phyloP scores from a whole-genome alignment of 2,113 vertebrate species.

The Hemichromis elongatus region DNA sequence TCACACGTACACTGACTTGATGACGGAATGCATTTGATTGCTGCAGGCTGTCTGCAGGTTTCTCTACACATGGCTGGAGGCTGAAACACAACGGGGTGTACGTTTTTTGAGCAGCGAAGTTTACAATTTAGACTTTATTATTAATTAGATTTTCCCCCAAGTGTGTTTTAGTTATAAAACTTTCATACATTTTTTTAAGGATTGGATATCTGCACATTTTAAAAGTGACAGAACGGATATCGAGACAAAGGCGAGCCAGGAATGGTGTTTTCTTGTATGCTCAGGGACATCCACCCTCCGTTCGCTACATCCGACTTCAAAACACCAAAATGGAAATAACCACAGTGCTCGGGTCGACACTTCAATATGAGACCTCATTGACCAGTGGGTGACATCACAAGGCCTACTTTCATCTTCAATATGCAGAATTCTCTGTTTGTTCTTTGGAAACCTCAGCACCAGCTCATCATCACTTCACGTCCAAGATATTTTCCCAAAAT shows the following conservation, averaged over 20 bases:
- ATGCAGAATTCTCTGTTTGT: background rate
- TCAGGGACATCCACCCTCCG: background rate
- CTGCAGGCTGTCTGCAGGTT: background rate
- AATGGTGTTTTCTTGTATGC: background rate
- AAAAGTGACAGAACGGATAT: background rate
- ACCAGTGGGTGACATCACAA: background rate
- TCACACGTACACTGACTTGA: accelerated
- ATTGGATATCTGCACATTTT: background rate
- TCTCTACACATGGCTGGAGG: background rate
- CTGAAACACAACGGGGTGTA: background rate
- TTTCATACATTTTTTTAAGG: background rate
- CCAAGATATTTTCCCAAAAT: background rate
- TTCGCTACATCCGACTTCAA: background rate
- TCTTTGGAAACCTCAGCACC: background rate
- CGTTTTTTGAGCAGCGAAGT: background rate
- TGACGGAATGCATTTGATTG: background rate
- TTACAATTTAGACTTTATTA: background rate
- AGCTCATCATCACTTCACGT: background rate
- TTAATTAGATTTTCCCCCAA: background rate
- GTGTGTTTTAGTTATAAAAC: background rate
- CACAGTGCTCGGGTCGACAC: background rate
- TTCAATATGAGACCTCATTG: background rate
- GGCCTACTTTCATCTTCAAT: background rate
- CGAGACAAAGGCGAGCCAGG: background rate
- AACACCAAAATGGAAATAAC: background rate